Base-by-base conservation (phyloP, 2,797 vertebrate species). In the Ptychobarbus kaznakovi region DNA sequence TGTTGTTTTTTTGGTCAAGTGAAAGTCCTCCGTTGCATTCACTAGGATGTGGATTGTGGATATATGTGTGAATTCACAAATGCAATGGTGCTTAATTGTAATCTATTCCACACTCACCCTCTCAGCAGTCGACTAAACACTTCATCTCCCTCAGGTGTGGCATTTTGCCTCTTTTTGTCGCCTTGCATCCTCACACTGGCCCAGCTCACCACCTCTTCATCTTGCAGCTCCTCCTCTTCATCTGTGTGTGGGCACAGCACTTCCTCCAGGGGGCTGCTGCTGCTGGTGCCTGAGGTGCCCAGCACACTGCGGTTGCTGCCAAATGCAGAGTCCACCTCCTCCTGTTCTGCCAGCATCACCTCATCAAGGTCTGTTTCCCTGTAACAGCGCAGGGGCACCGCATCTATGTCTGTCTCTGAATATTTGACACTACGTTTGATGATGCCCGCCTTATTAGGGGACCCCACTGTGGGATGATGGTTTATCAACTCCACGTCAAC, bases 341-440 rank as follows among this genome's bases (percentile, higher is more conserved):
- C 89, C 25, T 88, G 86, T 84, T 94, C 93, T 0, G 83, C 82
- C 28, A 75, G 78, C 63, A 86, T 88, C 12, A 86, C 86, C 79
- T 84, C 87, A 3, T 89, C 88, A 20, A 90, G 87, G 73, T 88
- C 86, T 32, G 88, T 83, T 77, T 90, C 88, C 0, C 95, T 93
- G 93, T 99, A 99, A 94, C 97, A 97, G 88, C 97, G 95, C 91
- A 97, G 93, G 0, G 98, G 97, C 80, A 98, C 97, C 0, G 96
- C 95, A 90, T 99, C 98, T 93, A 99, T 92, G 81, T 99, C 97
- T 0, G 98, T 99, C 93, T 99, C 98, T 0, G 97, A 99, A 93
- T 98, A 99, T 77, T 97, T 97, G 76, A 97, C 90, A 0, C 95
- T 96, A 72, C 95, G 93, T 75, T 93, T 95, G 92, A 97, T 96